Percentiles rank a stretch among this genome's conserved stretches.
Conservation (phyloP, 2,797 vertebrate genomes). For the Betta splendens region DNA sequence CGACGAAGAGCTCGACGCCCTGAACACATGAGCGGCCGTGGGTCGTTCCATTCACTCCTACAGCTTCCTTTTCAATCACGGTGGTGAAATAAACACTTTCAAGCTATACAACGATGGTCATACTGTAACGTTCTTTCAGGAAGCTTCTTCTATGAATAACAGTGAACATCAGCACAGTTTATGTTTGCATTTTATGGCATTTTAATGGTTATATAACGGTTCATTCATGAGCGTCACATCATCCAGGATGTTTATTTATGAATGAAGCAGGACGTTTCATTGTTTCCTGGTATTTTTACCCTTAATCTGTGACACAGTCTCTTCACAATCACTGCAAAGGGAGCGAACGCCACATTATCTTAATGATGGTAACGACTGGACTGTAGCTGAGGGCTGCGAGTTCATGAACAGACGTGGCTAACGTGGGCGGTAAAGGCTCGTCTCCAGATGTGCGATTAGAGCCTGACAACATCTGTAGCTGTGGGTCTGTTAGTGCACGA, state of each 20-base stretch:
- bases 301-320: conserved; percentile 6
- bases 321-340: conserved; percentile 6
- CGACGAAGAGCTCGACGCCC: conserved; percentile 7
- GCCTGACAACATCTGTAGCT: conserved; percentile 33
- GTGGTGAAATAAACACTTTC: conserved; percentile 20
- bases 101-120: conserved; percentile 8
- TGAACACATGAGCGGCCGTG: conserved; percentile 9
- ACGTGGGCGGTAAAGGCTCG: conserved; percentile 24
- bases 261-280: conserved; percentile 22
- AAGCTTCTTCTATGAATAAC: conserved; percentile 22
- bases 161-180: conserved; percentile 14
- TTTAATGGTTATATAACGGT: conserved; percentile 43
- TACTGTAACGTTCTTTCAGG: conserved; percentile 20
- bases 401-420: conserved; percentile 6
- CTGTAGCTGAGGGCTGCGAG: conserved; percentile 19
- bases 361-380: conserved; percentile 20
- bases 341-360: conserved; percentile 5
- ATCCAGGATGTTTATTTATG: conserved; percentile 12
- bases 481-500: conserved; percentile 34
- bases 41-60: conserved; percentile 8
- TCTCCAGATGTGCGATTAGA: neutral
- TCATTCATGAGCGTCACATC: no score
- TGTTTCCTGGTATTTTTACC: conserved; percentile 12
- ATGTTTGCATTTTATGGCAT: conserved; percentile 29
- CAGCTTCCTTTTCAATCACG: no score